Evolutionary conservation across 1,140 invertebrate genomes (phyloP), one percentile per base, ranked within the genome.

Genomic region (Euura lappo): DNA sequence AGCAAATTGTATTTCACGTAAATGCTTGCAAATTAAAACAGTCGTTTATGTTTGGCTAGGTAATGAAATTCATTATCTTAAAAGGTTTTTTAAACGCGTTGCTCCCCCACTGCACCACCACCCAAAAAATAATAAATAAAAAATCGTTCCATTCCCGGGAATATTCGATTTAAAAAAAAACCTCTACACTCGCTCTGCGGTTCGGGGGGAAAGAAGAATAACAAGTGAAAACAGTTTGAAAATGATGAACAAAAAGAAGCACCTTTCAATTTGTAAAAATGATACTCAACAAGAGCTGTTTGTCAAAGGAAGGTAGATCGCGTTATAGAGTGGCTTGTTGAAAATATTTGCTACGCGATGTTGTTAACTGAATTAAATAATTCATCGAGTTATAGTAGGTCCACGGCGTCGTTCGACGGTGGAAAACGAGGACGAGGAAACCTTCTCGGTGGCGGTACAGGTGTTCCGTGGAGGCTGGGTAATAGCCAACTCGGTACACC

Each of bases 401-500:
- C 28, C 28, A 1, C 28, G 51, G 10, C 8, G 51, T n/a, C 10
- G 51, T 60, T 8, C 13, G 51, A 60, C 13, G 51, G 51, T 4
- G 51, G 51, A 60, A n/a, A 60, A 60, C 51, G 5, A 60, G 51
- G 51, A 3, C 10, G 51, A 6, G 51, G 51, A 60, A 60, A 60
- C 8, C 10, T 60, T 28, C 51, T 60, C 13, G 13, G 51, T n/a
- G 51, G 51, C 51, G 13, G 5, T 11, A 60, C 28, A n/a, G 51
- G 51, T 60, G 51, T 60, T 8, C 51, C 28, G 28, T 28, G 13
- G 51, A 60, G 51, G 51, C 51, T 60, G 51, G 51, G 51, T 60
- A 60, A 60, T 60, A 60, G 51, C 51, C 51, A 60, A 60, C 51
- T 60, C 51, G 51, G 51, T 60, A 60, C 51, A 60, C 51, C 51